Evolutionary conservation across 2,113 vertebrate species (phyloP).

Genomic region (Ceuthmochares aereus): DNA sequence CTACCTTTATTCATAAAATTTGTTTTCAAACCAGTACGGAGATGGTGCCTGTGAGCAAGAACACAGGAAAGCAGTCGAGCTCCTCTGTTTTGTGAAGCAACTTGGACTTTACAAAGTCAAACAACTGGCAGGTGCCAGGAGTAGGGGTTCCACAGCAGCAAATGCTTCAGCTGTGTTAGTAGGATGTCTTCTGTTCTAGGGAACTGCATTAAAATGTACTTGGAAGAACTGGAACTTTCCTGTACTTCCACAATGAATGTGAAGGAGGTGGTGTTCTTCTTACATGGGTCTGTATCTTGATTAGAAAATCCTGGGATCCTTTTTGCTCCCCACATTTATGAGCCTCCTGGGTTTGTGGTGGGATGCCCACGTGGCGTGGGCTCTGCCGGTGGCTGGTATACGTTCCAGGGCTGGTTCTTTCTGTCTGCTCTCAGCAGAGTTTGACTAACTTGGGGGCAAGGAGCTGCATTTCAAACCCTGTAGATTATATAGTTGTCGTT

Average conservation of each 20-base stretch:
- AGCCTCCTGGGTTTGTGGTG: neutral
- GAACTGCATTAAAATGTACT: neutral
- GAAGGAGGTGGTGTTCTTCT: neutral
- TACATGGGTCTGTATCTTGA: neutral
- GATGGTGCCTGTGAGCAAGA: neutral
- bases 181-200: slow-evolving; percentile 7
- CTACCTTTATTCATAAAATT: neutral
- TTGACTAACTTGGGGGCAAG: no score
- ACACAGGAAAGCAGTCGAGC: neutral
- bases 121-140: neutral
- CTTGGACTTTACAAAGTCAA: neutral
- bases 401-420: fast-evolving
- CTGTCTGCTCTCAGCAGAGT: fast-evolving
- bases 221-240: neutral
- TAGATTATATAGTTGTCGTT: fast-evolving
- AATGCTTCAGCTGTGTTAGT: neutral
- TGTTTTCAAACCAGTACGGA: neutral
- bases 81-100: neutral
- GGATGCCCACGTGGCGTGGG: fast-evolving
- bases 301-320: neutral
- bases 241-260: neutral
- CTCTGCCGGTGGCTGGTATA: fast-evolving
- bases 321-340: fast-evolving
- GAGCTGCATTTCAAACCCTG: fast-evolving
- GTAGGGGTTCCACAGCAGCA: neutral